A percentile compares a stretch with the other conserved stretches of the same genome.
Evolutionary conservation across 1,140 invertebrate species (phyloP).

Genomic region (Mesaphorura yosii): DNA sequence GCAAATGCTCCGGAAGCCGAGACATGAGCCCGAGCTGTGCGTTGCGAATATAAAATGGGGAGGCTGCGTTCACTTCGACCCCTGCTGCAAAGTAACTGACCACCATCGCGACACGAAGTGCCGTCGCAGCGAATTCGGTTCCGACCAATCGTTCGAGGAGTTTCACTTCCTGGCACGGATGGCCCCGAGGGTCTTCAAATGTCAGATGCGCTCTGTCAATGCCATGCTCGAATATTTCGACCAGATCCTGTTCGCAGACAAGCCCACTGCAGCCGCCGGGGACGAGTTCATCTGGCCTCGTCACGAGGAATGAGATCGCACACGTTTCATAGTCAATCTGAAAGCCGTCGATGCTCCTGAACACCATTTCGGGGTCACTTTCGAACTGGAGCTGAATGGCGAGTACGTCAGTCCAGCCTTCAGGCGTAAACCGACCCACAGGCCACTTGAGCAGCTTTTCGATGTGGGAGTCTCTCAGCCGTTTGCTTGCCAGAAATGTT

Average conservation of each 20-base stretch:
- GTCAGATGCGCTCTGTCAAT: conserved; percentile 9
- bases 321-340: conserved; percentile 13
- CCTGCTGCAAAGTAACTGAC: conserved; percentile 14
- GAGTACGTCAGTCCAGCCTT: conserved; percentile 1
- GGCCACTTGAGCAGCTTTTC: conserved; percentile 4
- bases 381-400: conserved; percentile 4
- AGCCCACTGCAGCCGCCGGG: neutral
- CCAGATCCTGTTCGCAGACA: conserved; percentile 11
- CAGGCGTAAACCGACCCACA: neutral
- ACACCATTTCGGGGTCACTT: conserved; percentile 1
- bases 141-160: neutral
- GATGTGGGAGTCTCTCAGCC: conserved; percentile 5
- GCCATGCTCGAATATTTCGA: conserved; percentile 15
- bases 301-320: conserved; percentile 11
- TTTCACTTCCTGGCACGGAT: conserved; percentile 12
- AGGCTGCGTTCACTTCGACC: conserved; percentile 11
- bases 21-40: conserved; percentile 11
- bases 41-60: conserved; percentile 15
- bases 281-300: neutral
- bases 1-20: conserved; percentile 16
- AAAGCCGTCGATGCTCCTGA: conserved; percentile 15
- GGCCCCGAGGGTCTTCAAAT: conserved; percentile 11
- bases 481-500: conserved; percentile 3
- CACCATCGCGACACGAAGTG: conserved; percentile 3
- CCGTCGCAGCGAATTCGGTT: conserved; percentile 8